Percentiles rank a stretch among this genome's conserved stretches.
These are phyloP conservation scores for Rhinichthys osculus DNA, from an alignment of 2,797 vertebrate genomes.

Conservation along the genomic window DNA sequence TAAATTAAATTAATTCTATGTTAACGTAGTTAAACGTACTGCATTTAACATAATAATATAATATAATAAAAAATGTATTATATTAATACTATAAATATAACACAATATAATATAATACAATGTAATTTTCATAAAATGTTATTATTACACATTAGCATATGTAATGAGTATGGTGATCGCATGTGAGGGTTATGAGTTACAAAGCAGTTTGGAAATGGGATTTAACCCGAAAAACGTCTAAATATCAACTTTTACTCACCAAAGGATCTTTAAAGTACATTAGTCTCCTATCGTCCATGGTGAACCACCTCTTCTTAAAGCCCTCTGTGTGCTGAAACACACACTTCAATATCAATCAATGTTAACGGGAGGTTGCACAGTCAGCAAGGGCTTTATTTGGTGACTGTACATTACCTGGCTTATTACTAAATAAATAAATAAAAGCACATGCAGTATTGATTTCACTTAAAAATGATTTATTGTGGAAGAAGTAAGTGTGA, in stretches of 20 bases:
- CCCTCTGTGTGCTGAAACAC: conserved; percentile 91
- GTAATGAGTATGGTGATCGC: no score
- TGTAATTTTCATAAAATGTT: no score
- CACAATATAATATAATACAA: neutral
- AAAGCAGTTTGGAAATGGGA: neutral
- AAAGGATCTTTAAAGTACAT: conserved; percentile 99
- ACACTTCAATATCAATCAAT: neutral
- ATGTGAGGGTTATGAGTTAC: neutral
- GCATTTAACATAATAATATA: neutral
- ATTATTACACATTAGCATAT: no score
- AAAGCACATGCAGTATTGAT: neutral
- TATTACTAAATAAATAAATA: neutral
- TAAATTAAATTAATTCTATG: neutral
- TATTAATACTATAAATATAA: neutral
- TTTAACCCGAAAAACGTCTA: neutral
- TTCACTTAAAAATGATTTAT: neutral
- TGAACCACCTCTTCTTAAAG: conserved; percentile 98
- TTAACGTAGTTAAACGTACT: neutral
- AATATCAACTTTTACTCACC: conserved; percentile 78
- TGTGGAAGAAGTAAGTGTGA: neutral
- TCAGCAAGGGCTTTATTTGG: neutral
- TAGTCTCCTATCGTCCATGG: conserved; percentile 95
- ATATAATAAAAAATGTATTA: neutral
- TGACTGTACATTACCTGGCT: neutral
- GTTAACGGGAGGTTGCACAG: neutral